These are phyloP conservation scores for Spodoptera litura DNA, from an alignment of 1,140 invertebrate species.

Conservation along the genomic window DNA sequence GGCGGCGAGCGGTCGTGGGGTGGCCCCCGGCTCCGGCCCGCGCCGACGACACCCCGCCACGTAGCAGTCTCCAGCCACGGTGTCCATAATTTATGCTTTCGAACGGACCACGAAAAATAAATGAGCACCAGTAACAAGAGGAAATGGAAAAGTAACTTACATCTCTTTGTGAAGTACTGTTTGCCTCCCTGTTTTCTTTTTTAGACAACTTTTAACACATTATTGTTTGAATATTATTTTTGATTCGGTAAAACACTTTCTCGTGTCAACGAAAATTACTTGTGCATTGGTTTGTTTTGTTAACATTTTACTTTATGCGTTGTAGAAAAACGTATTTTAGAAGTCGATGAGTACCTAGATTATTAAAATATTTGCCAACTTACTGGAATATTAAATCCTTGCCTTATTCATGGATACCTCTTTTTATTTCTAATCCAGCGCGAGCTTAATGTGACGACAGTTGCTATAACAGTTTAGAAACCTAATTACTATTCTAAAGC, in stretches of 20 bases:
- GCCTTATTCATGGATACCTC: not conserved
- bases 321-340: not conserved
- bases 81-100: constrained; percentile 83
- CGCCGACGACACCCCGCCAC: constrained; percentile 57
- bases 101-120: constrained; percentile 81
- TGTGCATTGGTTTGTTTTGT: no score
- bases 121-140: constrained; percentile 72
- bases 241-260: not conserved
- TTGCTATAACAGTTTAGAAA: constrained; percentile 11
- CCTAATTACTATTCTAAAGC: not conserved
- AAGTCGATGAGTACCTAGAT: no score
- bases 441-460: not conserved
- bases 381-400: not conserved
- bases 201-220: constrained; percentile 11
- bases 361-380: not conserved
- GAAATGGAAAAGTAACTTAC: constrained; percentile 66
- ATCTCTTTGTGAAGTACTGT: constrained; percentile 38
- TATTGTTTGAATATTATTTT: not conserved
- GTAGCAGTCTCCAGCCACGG: constrained; percentile 70
- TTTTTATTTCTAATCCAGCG: constrained; percentile 1
- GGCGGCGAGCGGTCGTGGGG: constrained; percentile 60
- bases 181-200: constrained; percentile 22
- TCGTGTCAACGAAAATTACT: no score
- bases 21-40: constrained; percentile 52
- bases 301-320: no score